A percentile compares a stretch with the other conserved stretches of the same genome.
Conservation (phyloP, 2,888 invertebrate species). For the Parnassius mnemosyne region DNA sequence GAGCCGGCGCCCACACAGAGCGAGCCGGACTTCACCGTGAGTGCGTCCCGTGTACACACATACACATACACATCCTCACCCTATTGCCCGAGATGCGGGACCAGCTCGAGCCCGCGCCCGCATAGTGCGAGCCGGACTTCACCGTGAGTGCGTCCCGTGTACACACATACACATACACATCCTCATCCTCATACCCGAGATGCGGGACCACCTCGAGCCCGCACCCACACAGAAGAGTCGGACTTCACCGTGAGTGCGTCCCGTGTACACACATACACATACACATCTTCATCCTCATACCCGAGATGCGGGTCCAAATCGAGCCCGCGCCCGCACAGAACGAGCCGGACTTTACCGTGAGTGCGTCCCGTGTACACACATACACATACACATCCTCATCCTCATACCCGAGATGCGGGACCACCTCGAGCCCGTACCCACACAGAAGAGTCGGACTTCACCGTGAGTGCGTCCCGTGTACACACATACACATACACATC, state of each 20-base stretch:
- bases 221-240: constrained; percentile 38
- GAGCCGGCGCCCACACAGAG: constrained; percentile 34
- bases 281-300: neutral
- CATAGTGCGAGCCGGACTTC: constrained; percentile 50
- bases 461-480: constrained; percentile 38
- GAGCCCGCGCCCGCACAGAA: constrained; percentile 34
- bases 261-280: neutral
- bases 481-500: neutral
- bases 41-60: constrained; percentile 18
- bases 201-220: constrained; percentile 86
- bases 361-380: constrained; percentile 18
- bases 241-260: constrained; percentile 52
- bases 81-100: constrained; percentile 95
- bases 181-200: too few relatives aligned
- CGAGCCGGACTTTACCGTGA: constrained; percentile 58
- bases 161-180: neutral
- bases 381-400: too few relatives aligned
- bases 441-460: constrained; percentile 50
- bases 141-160: constrained; percentile 40
- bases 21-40: constrained; percentile 58
- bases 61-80: constrained; percentile 84
- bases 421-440: constrained; percentile 75
- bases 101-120: constrained; percentile 75
- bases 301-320: constrained; percentile 86
- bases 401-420: constrained; percentile 79